These are phyloP conservation scores for Pseudomyrmex cubaensis DNA, from an alignment of 1,140 invertebrate genomes.

Conservation along the genomic window DNA sequence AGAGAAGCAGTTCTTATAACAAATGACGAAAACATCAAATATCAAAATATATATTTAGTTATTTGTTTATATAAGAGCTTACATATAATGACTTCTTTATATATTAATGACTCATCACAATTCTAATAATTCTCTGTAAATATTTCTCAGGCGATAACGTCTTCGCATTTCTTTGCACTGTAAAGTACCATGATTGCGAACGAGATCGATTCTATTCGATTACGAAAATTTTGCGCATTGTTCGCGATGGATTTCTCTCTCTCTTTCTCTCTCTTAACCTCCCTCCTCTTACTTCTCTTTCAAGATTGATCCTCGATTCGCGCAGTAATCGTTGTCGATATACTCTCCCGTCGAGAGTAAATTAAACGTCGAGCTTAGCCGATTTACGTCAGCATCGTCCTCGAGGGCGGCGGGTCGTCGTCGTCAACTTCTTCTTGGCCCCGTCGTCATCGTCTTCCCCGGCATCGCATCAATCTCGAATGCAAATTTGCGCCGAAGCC, in stretches of 20 bases:
- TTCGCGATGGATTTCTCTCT: conserved; percentile 31
- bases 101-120: too few relatives aligned
- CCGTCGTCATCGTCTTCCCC: conserved; percentile 25
- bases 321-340: conserved; percentile 46
- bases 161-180: conserved; percentile 34
- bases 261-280: not conserved
- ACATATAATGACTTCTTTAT: too few relatives aligned
- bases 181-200: conserved; percentile 52
- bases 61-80: too few relatives aligned
- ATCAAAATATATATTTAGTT: too few relatives aligned
- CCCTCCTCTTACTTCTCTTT: not conserved
- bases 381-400: conserved; percentile 74
- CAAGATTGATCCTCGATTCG: conserved; percentile 46
- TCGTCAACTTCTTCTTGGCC: conserved; percentile 29
- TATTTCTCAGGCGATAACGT: conserved; percentile 1
- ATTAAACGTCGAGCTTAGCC: conserved; percentile 76
- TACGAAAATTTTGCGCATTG: conserved; percentile 47
- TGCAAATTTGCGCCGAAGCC: conserved; percentile 69
- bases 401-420: conserved; percentile 35
- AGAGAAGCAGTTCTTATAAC: too few relatives aligned
- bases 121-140: conserved; percentile 10
- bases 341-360: conserved; percentile 68
- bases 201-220: conserved; percentile 46
- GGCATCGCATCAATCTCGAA: conserved; percentile 76
- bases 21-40: too few relatives aligned